A percentile compares a stretch with the other conserved stretches of the same genome.
Conservation (phyloP, 2,113 vertebrate species). For the Leiothrix lutea region DNA sequence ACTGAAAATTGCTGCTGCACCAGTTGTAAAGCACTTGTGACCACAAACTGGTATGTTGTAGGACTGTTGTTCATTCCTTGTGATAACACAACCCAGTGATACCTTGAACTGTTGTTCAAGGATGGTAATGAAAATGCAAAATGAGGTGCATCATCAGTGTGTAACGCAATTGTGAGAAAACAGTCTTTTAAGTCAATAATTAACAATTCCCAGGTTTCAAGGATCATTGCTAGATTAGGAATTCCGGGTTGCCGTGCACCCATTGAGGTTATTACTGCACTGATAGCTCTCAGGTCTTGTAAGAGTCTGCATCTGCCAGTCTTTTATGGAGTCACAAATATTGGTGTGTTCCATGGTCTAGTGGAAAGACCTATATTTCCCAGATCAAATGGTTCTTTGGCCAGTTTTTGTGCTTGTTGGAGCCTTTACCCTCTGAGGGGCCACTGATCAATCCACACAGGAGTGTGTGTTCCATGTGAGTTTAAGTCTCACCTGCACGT, state of each 20-base stretch:
- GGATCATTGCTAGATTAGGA: background rate
- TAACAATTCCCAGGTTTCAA: background rate
- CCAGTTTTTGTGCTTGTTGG: background rate
- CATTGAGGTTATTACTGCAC: fast-evolving
- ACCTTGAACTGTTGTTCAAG: background rate
- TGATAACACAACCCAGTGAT: background rate
- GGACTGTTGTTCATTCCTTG: background rate
- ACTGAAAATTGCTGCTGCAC: background rate
- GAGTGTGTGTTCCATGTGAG: background rate
- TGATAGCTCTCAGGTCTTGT: background rate
- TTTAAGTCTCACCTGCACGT: background rate
- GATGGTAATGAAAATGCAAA: background rate
- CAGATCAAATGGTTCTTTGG: background rate
- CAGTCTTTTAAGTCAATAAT: too few relatives aligned
- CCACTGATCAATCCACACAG: background rate
- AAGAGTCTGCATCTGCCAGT: background rate
- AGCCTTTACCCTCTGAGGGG: fast-evolving
- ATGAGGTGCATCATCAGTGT: background rate
- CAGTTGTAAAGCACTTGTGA: background rate
- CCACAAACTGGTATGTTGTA: background rate
- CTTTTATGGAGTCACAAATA: background rate
- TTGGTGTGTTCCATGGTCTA: too few relatives aligned
- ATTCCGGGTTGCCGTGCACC: too few relatives aligned
- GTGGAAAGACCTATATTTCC: background rate
- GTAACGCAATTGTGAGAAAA: background rate